These are phyloP conservation scores for Melolontha melolontha DNA, from an alignment of 2,888 invertebrate genomes.

Conservation along the genomic window DNA sequence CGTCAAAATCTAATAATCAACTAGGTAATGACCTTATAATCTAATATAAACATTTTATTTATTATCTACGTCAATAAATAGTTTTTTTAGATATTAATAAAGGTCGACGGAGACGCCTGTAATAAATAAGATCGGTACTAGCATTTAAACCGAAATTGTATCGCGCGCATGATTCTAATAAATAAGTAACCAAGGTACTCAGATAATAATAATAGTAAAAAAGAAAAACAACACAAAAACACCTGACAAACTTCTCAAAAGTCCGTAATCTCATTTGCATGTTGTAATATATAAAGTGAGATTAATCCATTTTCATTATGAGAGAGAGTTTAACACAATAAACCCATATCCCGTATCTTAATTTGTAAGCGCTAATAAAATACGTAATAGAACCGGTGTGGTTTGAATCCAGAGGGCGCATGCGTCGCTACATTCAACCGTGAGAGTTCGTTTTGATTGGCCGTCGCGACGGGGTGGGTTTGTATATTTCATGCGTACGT, in stretches of 20 bases:
- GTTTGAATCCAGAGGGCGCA: conserved; percentile 54
- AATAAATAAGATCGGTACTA: background rate
- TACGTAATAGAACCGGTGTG: conserved; percentile 59
- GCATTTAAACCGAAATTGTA: background rate
- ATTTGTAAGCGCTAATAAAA: conserved; percentile 54
- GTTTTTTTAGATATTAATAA: background rate
- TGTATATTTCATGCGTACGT: conserved; percentile 43
- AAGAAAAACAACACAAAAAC: conserved; percentile 57
- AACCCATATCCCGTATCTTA: conserved; percentile 51
- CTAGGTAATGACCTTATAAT: no score
- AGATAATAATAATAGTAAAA: conserved; percentile 40
- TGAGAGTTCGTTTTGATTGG: conserved; percentile 53
- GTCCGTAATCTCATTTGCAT: conserved; percentile 54
- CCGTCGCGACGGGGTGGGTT: conserved; percentile 53
- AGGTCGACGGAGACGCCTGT: background rate
- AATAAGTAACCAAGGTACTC: conserved; percentile 12
- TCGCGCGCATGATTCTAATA: conserved; percentile 3
- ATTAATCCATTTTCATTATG: conserved; percentile 59
- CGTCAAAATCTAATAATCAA: no score
- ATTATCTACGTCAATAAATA: no score
- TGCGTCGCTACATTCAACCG: conserved; percentile 49
- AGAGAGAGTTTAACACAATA: conserved; percentile 53
- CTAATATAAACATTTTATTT: no score
- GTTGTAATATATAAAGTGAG: conserved; percentile 35
- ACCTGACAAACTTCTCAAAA: conserved; percentile 59